Percentiles rank a stretch among this genome's conserved stretches.
These are phyloP conservation scores for Pelobates fuscus DNA, from an alignment of 2,113 vertebrate genomes.

Conservation along the genomic window DNA sequence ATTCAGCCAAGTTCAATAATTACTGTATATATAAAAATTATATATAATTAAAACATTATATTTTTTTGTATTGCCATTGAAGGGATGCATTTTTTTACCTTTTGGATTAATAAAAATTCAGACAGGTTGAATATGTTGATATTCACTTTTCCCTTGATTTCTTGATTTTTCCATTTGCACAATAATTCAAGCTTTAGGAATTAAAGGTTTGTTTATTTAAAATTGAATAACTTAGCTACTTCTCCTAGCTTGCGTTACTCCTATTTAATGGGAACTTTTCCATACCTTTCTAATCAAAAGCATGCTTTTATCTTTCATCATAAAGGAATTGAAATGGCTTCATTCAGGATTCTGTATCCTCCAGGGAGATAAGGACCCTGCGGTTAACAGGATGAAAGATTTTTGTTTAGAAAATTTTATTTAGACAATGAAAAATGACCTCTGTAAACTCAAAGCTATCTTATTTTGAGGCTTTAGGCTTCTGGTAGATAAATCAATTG, in stretches of 20 bases:
- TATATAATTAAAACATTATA: too few species aligned
- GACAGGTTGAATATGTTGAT: neutral
- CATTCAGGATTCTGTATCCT: slow-evolving; percentile 81
- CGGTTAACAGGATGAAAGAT: slow-evolving; percentile 87
- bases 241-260: slow-evolving; percentile 78
- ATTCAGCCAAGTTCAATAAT: too few species aligned
- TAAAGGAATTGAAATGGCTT: slow-evolving; percentile 86
- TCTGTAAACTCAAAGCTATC: slow-evolving; percentile 87
- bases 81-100: neutral
- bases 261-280: slow-evolving; percentile 81
- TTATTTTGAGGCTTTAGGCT: slow-evolving; percentile 85
- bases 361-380: slow-evolving; percentile 83
- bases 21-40: too few species aligned
- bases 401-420: slow-evolving; percentile 89
- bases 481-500: slow-evolving; percentile 88
- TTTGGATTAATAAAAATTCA: neutral
- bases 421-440: slow-evolving; percentile 89
- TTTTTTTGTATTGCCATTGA: too few species aligned
- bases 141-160: neutral
- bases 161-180: neutral
- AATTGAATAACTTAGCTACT: slow-evolving; percentile 62
- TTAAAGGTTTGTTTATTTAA: slow-evolving; percentile 14
- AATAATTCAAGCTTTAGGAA: slow-evolving; percentile 1
- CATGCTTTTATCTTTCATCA: slow-evolving; percentile 85
- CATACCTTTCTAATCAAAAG: slow-evolving; percentile 82